Evolutionary conservation across 2,888 invertebrate species (phyloP).

Genomic region (Ellobium chinense): DNA sequence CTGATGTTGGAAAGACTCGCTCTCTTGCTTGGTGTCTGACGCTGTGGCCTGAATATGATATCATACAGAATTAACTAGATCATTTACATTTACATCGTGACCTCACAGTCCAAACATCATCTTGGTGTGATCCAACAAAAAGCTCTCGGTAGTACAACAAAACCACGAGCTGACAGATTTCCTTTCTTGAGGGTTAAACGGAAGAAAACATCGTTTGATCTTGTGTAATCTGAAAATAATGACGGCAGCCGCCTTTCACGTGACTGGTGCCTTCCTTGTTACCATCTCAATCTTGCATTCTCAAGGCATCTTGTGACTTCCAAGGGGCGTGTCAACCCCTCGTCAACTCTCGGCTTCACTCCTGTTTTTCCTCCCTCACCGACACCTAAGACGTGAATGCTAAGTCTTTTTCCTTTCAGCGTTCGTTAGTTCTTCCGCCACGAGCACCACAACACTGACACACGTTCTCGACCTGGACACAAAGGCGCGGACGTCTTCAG

Average conservation of each 20-base stretch:
- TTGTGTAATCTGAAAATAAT: constrained; percentile 19
- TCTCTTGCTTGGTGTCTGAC: too few relatives aligned
- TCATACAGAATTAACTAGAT: not conserved
- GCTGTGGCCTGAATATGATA: too few relatives aligned
- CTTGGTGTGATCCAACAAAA: too few relatives aligned
- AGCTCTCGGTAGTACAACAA: too few relatives aligned
- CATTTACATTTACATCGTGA: not conserved
- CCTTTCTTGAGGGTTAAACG: not conserved
- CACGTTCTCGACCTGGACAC: not conserved
- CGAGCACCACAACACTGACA: constrained; percentile 23
- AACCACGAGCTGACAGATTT: not conserved
- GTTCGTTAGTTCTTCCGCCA: constrained; percentile 4
- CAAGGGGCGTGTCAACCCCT: not conserved
- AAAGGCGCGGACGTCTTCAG: constrained; percentile 25
- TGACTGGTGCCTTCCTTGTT: not conserved
- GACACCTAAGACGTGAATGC: constrained; percentile 36
- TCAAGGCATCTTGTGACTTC: not conserved
- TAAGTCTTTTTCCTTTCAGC: constrained; percentile 21
- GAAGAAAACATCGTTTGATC: not conserved
- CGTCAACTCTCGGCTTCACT: not conserved
- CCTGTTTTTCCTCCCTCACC: not conserved
- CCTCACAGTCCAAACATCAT: not conserved
- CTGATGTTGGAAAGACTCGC: too few relatives aligned
- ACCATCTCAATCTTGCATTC: constrained; percentile 7
- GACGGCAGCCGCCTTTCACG: not conserved